A percentile compares a stretch with the other conserved stretches of the same genome.
Evolutionary conservation across 2,888 invertebrate species (phyloP).

Genomic region (Globia sparganii): DNA sequence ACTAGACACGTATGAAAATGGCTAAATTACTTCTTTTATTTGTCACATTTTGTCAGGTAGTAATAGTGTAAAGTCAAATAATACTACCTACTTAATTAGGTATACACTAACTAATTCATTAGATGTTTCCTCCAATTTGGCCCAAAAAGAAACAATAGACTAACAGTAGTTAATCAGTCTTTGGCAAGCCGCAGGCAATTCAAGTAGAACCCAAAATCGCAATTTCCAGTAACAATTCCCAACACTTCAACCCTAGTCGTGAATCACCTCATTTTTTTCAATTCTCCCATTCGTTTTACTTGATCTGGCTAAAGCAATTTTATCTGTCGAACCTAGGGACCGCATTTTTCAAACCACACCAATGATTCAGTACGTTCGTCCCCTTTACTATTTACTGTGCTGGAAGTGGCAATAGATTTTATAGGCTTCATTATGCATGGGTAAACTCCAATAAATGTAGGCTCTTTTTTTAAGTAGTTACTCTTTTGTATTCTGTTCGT

Average conservation of each 20-base stretch:
- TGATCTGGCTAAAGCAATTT: conserved; percentile 69
- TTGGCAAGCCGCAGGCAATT: conserved; percentile 19
- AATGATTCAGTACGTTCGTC: conserved; percentile 68
- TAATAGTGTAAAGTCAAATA: neutral
- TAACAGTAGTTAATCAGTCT: conserved; percentile 23
- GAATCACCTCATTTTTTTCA: conserved; percentile 70
- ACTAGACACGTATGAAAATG: too few relatives aligned
- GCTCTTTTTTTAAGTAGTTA: conserved; percentile 32
- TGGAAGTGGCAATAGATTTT: conserved; percentile 63
- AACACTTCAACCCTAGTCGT: conserved; percentile 54
- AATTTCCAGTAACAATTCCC: conserved; percentile 48
- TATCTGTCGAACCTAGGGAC: conserved; percentile 67
- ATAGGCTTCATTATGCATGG: conserved; percentile 62
- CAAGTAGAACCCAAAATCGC: conserved; percentile 36
- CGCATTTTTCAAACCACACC: conserved; percentile 70
- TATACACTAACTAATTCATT: neutral
- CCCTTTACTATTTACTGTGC: conserved; percentile 65
- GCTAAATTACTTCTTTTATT: neutral
- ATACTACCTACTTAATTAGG: too few relatives aligned
- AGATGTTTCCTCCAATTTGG: neutral
- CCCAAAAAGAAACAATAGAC: neutral
- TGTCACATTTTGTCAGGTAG: neutral
- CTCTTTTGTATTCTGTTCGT: conserved; percentile 26
- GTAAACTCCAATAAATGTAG: conserved; percentile 60
- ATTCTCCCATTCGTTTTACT: conserved; percentile 67